Base-by-base conservation (phyloP, 2,113 vertebrate species). In the Lonchura striata region DNA sequence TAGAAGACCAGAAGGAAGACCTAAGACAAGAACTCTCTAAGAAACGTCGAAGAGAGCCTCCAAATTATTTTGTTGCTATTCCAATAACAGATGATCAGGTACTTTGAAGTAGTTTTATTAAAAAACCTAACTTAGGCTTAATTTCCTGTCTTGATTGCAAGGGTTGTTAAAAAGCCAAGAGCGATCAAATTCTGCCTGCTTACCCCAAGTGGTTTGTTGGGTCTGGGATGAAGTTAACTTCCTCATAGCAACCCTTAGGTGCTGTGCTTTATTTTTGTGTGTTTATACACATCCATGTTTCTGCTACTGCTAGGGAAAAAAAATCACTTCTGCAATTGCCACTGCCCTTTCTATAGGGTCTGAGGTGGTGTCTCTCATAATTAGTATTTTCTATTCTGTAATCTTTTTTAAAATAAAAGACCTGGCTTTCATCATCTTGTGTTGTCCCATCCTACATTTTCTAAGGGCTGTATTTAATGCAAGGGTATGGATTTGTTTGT, bases 41-140 rank as follows among this genome's bases (percentile, higher is more conserved):
- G 70, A 97, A 90, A 86, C 35, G 6, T 10, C 77, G 19, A 27
- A 64, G 31, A 31, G 76, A 94, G 13, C 8, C 47, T 54, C 93
- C 97, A 42, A 97, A 97, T 91, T 97, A 97, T 56, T 97, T 97
- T 93, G 96, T 97, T 28, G 86, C 92, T 28, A 90, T 97, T 65
- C 95, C 95, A 85, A 64, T 97, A 85, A 96, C 49, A 64, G 60
- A 96, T 78, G 96, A 97, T 56, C 86, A 96, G 96, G 96, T 98
- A 97, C 37, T 81, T 90, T 54, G 25, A 79, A 87, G 13, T 49
- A 74, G 17, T 76, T 82, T 2, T 21, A 41, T 31, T 8, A 47
- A 70, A 81, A 78, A 46, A 10, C 7, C 59, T 33, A 37, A 60
- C 7, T 35, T 61, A 5, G 8, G 18, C 7, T 11, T 76, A 49